Base-by-base conservation (phyloP, 2,888 invertebrate genomes). In the Diogma glabrata region DNA sequence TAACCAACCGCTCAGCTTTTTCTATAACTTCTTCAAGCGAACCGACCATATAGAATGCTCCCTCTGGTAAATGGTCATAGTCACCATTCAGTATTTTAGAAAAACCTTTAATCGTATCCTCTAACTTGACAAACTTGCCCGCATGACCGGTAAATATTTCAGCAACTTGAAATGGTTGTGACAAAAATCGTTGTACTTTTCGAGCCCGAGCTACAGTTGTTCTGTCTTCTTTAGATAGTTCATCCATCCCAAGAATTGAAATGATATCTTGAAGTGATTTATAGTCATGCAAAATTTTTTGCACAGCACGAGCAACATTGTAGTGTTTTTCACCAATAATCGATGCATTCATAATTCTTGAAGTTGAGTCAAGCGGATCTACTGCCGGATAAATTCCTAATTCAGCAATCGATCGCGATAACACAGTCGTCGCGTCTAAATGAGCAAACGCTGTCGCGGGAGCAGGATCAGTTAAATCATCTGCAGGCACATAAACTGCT, bases 1-100 rank as follows among this genome's bases (percentile, higher is more conserved):
- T 64, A 30, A 63, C 63, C 49, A 66, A 57, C 38, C 60, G 58
- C 63, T 90, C 88, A 53, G 91, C 90, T 72, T 92, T 92, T 55
- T 79, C 78, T 47, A 81, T 75, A 49, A 90, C 91, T 72, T 92
- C 92, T 64, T 91, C 89, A 63, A 94, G 87, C 54, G 85, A 85
- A 58, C 94, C 94, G 55, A 93, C 91, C 93, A 94, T 93, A 76
- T 92, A 94, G 77, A 94, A 94, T 55, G 94, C 94, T 58, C 89
- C 87, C 70, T 97, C 97, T 19, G 93, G 94, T 60, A 94, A 72
- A 69, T 93, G 87, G 70, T 94, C 94, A 64, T 85, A 79, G 63
- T 93, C 89, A 63, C 92, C 89, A 57, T 67, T 73, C 58, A 92
- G 75, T 63, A 92, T 89, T 68, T 82, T 78, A 62, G 87, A 78